phyloP scores from a whole-genome alignment of 35 echinoderm and acorn worm genomes.

The Patiria miniata region DNA sequence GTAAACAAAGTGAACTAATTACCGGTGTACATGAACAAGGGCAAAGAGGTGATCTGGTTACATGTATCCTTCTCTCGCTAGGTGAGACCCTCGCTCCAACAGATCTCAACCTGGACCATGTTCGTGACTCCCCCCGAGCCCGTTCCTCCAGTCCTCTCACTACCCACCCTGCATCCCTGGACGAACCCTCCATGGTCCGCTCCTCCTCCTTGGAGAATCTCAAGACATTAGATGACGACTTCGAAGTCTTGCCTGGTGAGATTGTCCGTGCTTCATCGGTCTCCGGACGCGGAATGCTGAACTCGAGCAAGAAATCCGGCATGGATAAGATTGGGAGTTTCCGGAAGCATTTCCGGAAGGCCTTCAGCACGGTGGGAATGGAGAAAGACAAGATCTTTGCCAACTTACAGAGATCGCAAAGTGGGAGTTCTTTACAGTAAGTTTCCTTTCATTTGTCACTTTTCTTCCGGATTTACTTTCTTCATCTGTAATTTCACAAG shows the following conservation, averaged over 20 bases:
- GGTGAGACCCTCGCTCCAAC: not conserved
- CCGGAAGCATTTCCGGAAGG: not conserved
- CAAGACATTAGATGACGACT: not conserved
- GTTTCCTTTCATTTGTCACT: not conserved
- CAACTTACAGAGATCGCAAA: slow-evolving; percentile 9
- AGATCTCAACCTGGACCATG: not conserved
- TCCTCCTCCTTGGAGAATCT: slow-evolving; percentile 20
- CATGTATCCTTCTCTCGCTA: too few species aligned
- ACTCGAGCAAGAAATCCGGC: not conserved
- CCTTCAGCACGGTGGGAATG: not conserved
- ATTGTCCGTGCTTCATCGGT: slow-evolving; percentile 1
- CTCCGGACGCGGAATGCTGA: slow-evolving; percentile 12
- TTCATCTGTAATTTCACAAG: too few species aligned
- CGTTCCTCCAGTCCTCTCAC: not conserved
- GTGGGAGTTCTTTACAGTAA: not conserved
- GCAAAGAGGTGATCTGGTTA: too few species aligned
- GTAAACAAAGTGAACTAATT: too few species aligned
- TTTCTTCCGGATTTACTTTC: too few species aligned
- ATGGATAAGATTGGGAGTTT: slow-evolving; percentile 24
- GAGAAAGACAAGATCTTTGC: slow-evolving; percentile 10
- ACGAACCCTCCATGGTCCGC: not conserved
- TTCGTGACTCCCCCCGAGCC: not conserved
- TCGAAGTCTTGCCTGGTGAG: not conserved
- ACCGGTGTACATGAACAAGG: too few species aligned
- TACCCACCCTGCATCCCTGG: not conserved